Evolutionary conservation across 92 coral and sea anemone species (phyloP), one percentile per base, ranked within the genome.

Genomic region (Metridium senile): DNA sequence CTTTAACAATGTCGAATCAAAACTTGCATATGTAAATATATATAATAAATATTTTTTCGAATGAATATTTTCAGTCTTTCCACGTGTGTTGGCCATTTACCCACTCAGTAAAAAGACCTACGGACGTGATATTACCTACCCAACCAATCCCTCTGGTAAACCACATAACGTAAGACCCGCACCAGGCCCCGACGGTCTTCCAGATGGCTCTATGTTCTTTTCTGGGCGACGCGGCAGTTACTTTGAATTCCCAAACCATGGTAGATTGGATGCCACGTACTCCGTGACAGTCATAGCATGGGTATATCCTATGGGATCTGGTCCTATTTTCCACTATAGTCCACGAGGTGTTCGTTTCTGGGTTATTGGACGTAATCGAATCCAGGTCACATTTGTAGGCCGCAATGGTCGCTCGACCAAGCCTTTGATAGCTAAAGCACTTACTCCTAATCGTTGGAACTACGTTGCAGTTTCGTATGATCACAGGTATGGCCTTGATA

Each of bases 261-360:
- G 91, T 30, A 78, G 85, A 76, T 87, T 87, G n/a, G 91, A 87
- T 73, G 86, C 91, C 17, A 66, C 84, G 18, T 87, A 83, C 68
- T 83, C 91, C 6, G 52, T 87, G 1, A 87, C 91, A 53, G 66
- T 87, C 49, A 81, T 87, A 39, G 91, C 88, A 19, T 87, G 91
- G 91, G 76, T 87, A 0, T 87, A 77, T 56, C 91, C 91, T 0
- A 72, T 77, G 47, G 88, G 91, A 21, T 81, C 85, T 29, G 91
- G 91, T 17, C 91, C 91, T 49, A 83, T 87, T 46, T 82, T 87
- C 68, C 91, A 87, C 66, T 87, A 82, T 25, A 72, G 78, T 33
- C 91, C 88, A 20, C 82, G 91, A 0, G 91, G 91, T 20, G 91
- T 87, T 23, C 80, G 91, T 26, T 79, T 87, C 76, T 87, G 91